These are phyloP conservation scores for Tetrax tetrax DNA, from an alignment of 2,113 vertebrate genomes.

Conservation along the genomic window DNA sequence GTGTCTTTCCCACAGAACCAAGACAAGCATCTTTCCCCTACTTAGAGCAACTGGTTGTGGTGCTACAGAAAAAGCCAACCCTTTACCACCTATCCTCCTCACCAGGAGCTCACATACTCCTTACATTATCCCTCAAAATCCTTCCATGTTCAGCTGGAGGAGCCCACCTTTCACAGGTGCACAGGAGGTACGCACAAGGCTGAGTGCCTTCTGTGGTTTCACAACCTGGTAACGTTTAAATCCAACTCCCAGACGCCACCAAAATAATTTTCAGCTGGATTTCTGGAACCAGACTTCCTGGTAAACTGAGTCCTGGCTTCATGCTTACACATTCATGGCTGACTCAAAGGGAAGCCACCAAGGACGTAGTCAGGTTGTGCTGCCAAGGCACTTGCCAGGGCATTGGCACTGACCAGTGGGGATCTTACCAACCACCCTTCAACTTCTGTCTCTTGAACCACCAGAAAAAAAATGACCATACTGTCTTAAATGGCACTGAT, in stretches of 20 bases:
- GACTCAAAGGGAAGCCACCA: neutral
- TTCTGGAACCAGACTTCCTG: neutral
- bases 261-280: neutral
- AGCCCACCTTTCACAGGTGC: neutral
- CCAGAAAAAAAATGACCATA: neutral
- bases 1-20: neutral
- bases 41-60: neutral
- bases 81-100: neutral
- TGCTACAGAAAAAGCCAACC: neutral
- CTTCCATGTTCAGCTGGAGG: rapidly evolving
- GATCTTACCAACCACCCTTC: neutral
- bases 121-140: rapidly evolving
- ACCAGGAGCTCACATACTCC: neutral
- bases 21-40: neutral
- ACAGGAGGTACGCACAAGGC: neutral
- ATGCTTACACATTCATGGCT: neutral
- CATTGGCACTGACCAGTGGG: neutral
- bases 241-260: rapidly evolving
- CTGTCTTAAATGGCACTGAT: neutral
- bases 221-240: neutral
- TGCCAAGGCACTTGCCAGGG: neutral
- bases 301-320: neutral
- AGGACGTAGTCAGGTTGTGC: rapidly evolving
- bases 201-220: neutral
- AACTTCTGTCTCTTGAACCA: neutral